Evolutionary conservation across 2,888 invertebrate genomes (phyloP), one percentile per base, ranked within the genome.

Genomic region (Watsonalla binaria): DNA sequence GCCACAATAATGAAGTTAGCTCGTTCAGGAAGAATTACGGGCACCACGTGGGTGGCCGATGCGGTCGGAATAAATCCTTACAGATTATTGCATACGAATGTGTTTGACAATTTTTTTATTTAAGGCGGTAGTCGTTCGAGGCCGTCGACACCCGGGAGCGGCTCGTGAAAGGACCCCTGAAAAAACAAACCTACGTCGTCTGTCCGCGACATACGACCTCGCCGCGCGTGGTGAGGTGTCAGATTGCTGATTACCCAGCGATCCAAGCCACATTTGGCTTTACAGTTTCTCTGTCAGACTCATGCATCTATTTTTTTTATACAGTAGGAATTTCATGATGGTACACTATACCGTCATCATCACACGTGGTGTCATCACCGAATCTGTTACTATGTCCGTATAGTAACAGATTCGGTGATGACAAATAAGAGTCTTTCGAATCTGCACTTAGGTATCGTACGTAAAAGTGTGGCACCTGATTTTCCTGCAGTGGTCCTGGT

Each of bases 1-100:
- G 84, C 88, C 89, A 90, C 89, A 90, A 90, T 90, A 90, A 90
- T 90, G 89, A 90, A 89, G 90, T 90, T 89, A 85, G 89, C 88
- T 90, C 89, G 86, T 88, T 89, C 83, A 79, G 84, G 86, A 85
- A 89, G 90, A 90, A 85, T 78, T 89, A 90, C 86, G 78, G 82
- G 76, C 74, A 80, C 88, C 86, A 84, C 86, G 89, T 90, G 90
- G 90, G 90, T 90, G 90, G 90, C 74, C 89, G 74, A 69, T 66
- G 78, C 76, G 80, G 80, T 77, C 66, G 74, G 77, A 74, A 77
- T 81, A 84, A 86, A 86, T 86, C 86, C 85, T 78, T 67, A 82
- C 81, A 84, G 84, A 84, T 87, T 86, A 86, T 84, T 86, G 80
- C 82, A 74, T 84, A 83, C 75, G 74, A 82, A 86, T 80, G 77